Percentiles rank a stretch among this genome's conserved stretches.
Evolutionary conservation across 2,888 invertebrate species (phyloP).

Genomic region (Drosophila falleni): DNA sequence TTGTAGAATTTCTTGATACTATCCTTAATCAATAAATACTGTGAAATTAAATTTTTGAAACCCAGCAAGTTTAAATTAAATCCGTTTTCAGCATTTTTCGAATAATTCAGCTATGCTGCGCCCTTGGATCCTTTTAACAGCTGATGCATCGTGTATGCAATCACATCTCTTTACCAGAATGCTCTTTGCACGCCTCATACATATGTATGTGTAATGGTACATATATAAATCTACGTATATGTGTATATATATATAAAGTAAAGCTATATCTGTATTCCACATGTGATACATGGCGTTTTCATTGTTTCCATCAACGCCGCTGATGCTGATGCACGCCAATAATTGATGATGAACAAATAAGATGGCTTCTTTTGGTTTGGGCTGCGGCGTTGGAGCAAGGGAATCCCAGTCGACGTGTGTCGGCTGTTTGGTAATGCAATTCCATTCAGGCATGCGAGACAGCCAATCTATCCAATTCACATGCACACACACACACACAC

Average conservation of each 20-base stretch:
- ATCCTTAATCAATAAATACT: no score
- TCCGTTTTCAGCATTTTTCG: not conserved
- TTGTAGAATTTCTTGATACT: no score
- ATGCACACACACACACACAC: conserved; percentile 31
- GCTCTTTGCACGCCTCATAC: conserved; percentile 52
- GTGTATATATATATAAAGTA: conserved; percentile 2
- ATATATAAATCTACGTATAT: not conserved
- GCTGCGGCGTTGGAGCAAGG: conserved; percentile 34
- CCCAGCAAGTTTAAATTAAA: not conserved
- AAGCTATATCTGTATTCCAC: conserved; percentile 35
- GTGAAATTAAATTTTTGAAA: not conserved
- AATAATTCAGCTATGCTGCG: not conserved
- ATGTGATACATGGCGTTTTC: conserved; percentile 67
- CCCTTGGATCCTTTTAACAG: conserved; percentile 29
- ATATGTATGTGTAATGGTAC: conserved; percentile 10
- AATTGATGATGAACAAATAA: conserved; percentile 82
- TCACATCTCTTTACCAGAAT: conserved; percentile 44
- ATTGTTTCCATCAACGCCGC: conserved; percentile 75
- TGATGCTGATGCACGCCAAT: conserved; percentile 75
- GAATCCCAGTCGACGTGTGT: conserved; percentile 45
- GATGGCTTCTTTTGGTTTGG: conserved; percentile 76
- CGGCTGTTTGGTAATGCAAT: conserved; percentile 75
- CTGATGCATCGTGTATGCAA: conserved; percentile 58
- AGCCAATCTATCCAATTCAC: conserved; percentile 78
- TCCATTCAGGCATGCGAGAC: conserved; percentile 80